Conservation (phyloP, 2,113 vertebrate genomes). For the Hucho hucho region DNA sequence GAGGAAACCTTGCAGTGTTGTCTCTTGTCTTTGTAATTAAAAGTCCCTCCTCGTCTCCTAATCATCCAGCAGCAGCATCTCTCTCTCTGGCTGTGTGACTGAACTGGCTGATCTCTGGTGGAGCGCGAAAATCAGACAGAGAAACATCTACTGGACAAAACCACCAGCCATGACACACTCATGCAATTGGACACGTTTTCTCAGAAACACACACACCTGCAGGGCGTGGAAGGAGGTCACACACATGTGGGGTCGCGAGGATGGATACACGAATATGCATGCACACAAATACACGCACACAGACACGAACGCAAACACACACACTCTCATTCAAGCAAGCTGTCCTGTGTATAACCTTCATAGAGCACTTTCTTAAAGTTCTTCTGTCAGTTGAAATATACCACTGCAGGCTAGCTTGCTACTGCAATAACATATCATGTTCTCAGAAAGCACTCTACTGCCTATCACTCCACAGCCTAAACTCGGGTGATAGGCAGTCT, state of each 20-base stretch:
- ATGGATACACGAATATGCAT: no score
- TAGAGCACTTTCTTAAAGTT: neutral
- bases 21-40: constrained; percentile 71
- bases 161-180: neutral
- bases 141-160: constrained; percentile 29
- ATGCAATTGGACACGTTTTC: neutral
- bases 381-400: neutral
- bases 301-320: neutral
- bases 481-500: neutral
- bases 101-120: constrained; percentile 52
- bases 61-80: constrained; percentile 38
- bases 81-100: constrained; percentile 46
- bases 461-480: neutral
- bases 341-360: neutral
- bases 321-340: neutral
- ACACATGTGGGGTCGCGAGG: neutral
- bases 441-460: neutral
- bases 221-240: neutral
- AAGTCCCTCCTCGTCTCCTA: constrained; percentile 59
- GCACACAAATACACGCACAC: neutral
- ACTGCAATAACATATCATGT: neutral
- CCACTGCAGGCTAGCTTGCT: neutral
- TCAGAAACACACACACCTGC: neutral
- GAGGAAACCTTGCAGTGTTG: constrained; percentile 53
- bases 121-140: constrained; percentile 38